Evolutionary conservation across 92 coral and sea anemone species (phyloP), one percentile per base, ranked within the genome.

Genomic region (Epizoanthus stellaris): DNA sequence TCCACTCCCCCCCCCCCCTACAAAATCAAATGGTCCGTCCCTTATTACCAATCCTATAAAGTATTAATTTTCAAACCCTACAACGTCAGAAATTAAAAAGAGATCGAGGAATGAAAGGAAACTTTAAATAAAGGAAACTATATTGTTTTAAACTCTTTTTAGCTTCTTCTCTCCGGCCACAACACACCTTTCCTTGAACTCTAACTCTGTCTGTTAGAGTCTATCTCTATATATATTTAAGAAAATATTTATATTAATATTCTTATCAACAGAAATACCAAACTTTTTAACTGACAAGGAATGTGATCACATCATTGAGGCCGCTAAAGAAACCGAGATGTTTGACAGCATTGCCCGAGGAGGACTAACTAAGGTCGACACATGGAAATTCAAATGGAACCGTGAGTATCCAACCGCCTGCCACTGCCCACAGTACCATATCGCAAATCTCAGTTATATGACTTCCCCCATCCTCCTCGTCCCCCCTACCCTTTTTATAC

Each of bases 281-380:
- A 82, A 93, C 57, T 96, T 96, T 64, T 69, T 96, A 53, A 82
- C 98, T 0, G 97, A 88, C 17, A 86, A 93, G 54, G 99, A 96
- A 76, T 96, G 99, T 70, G 92, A 94, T 49, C 90, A 92, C 68
- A 91, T 96, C 57, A 93, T 94, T 68, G 36, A 87, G 16, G 84
- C 73, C 42, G 98, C 98, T 1, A 70, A 87, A 17, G 85, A 92
- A 5, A 54, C 88, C 61, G 94, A 89, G 30, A 80, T 96, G 93
- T 71, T 87, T 54, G 67, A 88, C 43, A 96, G 99, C 72, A 81
- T 88, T 3, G 99, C 99, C 54, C 91, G 88, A 67, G 99, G 99
- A 42, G 99, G 99, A 4, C 86, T 96, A 17, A 96, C 99, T 8
- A 85, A 90, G 85, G 53, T 73, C 3, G 95, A 94, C 84, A 79